Percentiles rank a stretch among this genome's conserved stretches.
Evolutionary conservation across 2,797 vertebrate genomes (phyloP).

Genomic region (Enteromius anoplus): DNA sequence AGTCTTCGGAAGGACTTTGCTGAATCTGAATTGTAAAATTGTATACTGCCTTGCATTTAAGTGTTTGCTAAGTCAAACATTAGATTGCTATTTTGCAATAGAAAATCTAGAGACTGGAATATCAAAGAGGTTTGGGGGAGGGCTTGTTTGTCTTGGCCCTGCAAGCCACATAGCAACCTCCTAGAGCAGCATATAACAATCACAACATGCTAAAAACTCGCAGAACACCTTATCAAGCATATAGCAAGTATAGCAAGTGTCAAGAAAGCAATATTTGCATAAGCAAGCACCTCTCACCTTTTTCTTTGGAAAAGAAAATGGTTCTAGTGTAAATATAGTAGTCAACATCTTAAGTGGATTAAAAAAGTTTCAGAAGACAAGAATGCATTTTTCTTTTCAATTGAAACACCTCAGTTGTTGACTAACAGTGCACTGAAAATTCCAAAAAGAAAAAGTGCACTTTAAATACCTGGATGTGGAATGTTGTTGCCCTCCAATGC

Average conservation of each 20-base stretch:
- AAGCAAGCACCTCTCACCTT: neutral
- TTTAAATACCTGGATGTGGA: too few relatives aligned
- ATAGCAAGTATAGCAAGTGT: neutral
- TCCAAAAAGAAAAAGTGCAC: too few relatives aligned
- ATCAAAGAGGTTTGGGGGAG: neutral
- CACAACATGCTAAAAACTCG: neutral
- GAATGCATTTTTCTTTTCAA: too few relatives aligned
- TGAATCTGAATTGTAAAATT: neutral
- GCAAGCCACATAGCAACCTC: neutral
- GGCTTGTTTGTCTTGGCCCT: neutral
- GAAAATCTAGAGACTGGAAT: neutral
- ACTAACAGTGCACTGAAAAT: too few relatives aligned
- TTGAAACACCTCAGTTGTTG: too few relatives aligned
- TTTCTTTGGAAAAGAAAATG: too few relatives aligned
- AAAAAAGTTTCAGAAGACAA: too few relatives aligned
- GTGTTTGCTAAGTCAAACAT: neutral
- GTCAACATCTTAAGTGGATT: too few relatives aligned
- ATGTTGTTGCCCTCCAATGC: too few relatives aligned
- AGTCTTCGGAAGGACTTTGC: neutral
- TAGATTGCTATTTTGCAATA: neutral
- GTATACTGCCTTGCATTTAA: neutral
- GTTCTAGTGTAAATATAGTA: too few relatives aligned
- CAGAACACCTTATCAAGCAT: neutral
- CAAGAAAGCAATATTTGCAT: neutral
- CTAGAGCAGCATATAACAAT: neutral